Evolutionary conservation across 2,888 invertebrate genomes (phyloP).

Genomic region (Agapostemon virescens): DNA sequence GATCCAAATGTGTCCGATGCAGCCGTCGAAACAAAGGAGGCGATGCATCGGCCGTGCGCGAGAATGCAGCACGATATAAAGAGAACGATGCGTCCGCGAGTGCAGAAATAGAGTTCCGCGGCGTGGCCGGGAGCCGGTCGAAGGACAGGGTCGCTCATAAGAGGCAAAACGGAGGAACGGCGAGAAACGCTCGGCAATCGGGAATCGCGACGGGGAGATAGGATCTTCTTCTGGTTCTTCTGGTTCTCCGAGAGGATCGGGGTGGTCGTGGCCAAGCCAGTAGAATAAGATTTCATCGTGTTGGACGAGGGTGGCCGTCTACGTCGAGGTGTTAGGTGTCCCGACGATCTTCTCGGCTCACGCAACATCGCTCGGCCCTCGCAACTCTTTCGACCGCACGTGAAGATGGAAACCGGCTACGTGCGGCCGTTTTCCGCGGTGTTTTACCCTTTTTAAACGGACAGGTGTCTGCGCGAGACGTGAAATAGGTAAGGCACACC

Average conservation of each 20-base stretch:
- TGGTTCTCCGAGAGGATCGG: constrained; percentile 20
- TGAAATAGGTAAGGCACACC: background rate
- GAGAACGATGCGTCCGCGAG: background rate
- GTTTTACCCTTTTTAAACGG: constrained; percentile 16
- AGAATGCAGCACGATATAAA: constrained; percentile 25
- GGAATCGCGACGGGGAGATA: background rate
- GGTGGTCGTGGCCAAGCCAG: constrained; percentile 28
- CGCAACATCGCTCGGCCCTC: constrained; percentile 21
- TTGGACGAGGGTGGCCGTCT: constrained; percentile 32
- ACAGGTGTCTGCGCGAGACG: constrained; percentile 1
- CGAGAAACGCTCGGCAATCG: background rate
- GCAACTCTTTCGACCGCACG: constrained; percentile 34
- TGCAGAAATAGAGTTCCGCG: constrained; percentile 11
- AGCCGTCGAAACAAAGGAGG: background rate
- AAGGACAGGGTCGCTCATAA: constrained; percentile 1
- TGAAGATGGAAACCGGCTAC: constrained; percentile 47
- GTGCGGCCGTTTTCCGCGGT: constrained; percentile 34
- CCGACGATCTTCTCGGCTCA: constrained; percentile 11
- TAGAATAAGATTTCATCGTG: constrained; percentile 46
- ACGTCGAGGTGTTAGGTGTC: constrained; percentile 39
- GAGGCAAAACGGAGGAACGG: background rate
- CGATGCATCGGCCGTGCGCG: background rate
- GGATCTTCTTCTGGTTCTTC: constrained; percentile 6
- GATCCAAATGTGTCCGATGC: background rate
- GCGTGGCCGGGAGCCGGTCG: background rate